Percentiles rank a stretch among this genome's conserved stretches.
phyloP scores from a whole-genome alignment of 1,140 invertebrate species.

The Drosophila kohkoa region DNA sequence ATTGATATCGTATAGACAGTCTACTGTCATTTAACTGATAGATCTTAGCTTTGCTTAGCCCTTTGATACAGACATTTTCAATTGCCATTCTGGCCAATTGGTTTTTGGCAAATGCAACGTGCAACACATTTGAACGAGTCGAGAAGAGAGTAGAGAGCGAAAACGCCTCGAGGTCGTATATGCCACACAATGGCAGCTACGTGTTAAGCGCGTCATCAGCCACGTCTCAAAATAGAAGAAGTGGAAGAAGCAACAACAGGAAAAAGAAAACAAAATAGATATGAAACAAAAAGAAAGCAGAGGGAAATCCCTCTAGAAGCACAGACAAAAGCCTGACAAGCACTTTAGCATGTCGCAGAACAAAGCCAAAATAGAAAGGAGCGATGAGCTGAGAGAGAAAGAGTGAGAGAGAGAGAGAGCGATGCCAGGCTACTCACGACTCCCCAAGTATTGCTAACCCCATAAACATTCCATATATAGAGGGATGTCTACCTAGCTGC shows the following conservation, averaged over 20 bases:
- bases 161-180: conserved; percentile 65
- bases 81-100: conserved; percentile 19
- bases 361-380: conserved; percentile 52
- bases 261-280: conserved; percentile 35
- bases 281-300: conserved; percentile 31
- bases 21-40: neutral
- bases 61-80: neutral
- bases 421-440: conserved; percentile 46
- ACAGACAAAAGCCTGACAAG: conserved; percentile 79
- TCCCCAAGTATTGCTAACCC: conserved; percentile 37
- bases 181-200: conserved; percentile 76
- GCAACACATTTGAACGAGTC: conserved; percentile 14
- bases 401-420: conserved; percentile 19
- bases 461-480: conserved; percentile 10
- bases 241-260: conserved; percentile 16
- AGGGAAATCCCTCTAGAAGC: conserved; percentile 38
- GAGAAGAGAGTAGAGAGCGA: conserved; percentile 11
- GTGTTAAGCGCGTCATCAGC: conserved; percentile 72
- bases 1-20: neutral
- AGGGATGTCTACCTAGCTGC: conserved; percentile 30
- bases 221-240: conserved; percentile 18
- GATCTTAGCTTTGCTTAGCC: neutral
- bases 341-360: conserved; percentile 80
- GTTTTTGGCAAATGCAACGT: conserved; percentile 8
- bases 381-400: neutral